Conservation (phyloP, 2,113 vertebrate species). For the Taxidea taxus region DNA sequence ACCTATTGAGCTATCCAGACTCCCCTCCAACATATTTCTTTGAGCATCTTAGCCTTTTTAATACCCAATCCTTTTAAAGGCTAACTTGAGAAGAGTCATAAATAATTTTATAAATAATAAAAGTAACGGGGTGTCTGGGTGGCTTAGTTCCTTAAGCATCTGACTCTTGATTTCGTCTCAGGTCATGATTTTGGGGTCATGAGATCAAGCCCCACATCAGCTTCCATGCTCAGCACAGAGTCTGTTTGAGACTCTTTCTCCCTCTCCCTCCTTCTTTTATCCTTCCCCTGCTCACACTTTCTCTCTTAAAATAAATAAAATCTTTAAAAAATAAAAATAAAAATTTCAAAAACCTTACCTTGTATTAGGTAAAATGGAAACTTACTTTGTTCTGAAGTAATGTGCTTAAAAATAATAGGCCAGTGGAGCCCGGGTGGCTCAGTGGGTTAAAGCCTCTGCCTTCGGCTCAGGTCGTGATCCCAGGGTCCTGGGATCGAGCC, state of each 20-base stretch:
- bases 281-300: not conserved
- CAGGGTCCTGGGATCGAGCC: too few species aligned
- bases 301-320: not conserved
- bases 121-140: not conserved
- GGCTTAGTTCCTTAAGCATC: not conserved
- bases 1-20: not conserved
- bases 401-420: not conserved
- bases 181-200: not conserved
- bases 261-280: not conserved
- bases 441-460: too few species aligned
- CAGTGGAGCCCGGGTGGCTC: too few species aligned
- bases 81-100: not conserved
- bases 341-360: not conserved
- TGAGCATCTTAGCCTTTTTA: not conserved
- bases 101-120: conserved; percentile 24
- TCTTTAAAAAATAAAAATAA: not conserved
- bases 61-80: not conserved
- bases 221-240: not conserved
- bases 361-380: not conserved
- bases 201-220: not conserved
- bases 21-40: not conserved
- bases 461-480: too few species aligned
- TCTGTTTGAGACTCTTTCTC: not conserved
- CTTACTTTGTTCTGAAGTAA: conserved; percentile 31
- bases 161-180: not conserved